These are phyloP conservation scores for Hylyphantes graminicola DNA, from an alignment of 1,140 invertebrate species.

Conservation along the genomic window DNA sequence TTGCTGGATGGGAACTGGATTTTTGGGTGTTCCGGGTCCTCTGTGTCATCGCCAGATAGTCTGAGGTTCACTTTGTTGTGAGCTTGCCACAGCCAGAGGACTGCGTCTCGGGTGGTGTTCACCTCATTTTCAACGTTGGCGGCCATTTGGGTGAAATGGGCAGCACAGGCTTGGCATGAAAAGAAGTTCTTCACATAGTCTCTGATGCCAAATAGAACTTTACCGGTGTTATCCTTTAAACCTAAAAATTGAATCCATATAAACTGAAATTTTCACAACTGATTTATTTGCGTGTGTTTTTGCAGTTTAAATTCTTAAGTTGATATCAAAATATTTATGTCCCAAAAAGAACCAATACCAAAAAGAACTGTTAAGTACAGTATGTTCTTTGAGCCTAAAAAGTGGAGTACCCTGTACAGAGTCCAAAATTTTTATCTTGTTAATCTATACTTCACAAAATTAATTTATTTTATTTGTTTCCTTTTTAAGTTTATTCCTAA, in stretches of 20 bases:
- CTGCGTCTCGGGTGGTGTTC: slow-evolving; percentile 76
- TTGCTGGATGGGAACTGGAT: slow-evolving; percentile 83
- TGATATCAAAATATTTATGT: no score
- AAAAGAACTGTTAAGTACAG: no score
- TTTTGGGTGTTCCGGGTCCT: slow-evolving; percentile 92
- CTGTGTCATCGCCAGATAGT: slow-evolving; percentile 84
- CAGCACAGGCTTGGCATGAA: slow-evolving; percentile 88
- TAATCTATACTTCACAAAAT: no score
- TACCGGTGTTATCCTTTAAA: slow-evolving; percentile 67
- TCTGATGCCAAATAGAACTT: slow-evolving; percentile 84
- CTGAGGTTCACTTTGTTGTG: slow-evolving; percentile 95
- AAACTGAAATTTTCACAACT: no score
- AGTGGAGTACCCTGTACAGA: no score
- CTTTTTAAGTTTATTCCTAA: no score
- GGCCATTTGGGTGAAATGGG: slow-evolving; percentile 86
- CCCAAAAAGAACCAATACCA: no score
- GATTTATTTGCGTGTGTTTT: no score
- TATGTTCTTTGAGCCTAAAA: no score
- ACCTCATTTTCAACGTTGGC: slow-evolving; percentile 77
- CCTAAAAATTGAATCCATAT: slow-evolving; percentile 15
- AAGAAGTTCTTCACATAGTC: slow-evolving; percentile 94
- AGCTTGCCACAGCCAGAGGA: slow-evolving; percentile 94
- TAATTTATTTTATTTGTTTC: no score
- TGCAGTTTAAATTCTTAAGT: no score
- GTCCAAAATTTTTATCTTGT: no score